Conservation (phyloP, 1,140 invertebrate genomes). For the Zaprionus capensis region DNA sequence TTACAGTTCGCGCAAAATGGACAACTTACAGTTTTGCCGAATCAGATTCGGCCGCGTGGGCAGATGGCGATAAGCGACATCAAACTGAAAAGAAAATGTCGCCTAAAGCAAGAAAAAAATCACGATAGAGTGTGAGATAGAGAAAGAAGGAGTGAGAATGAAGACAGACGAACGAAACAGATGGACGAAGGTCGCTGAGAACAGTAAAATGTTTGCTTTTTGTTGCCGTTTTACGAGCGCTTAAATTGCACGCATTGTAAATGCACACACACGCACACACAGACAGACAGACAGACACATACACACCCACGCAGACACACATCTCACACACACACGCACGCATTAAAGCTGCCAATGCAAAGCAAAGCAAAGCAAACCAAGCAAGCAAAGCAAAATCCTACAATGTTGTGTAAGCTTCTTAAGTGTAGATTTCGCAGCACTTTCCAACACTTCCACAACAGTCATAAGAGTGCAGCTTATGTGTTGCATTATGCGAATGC, state of each 20-base stretch:
- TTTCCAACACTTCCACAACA: conserved; percentile 11
- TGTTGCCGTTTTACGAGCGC: conserved; percentile 48
- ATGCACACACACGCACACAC: conserved; percentile 17
- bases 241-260: conserved; percentile 64
- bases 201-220: conserved; percentile 51
- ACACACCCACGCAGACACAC: not conserved
- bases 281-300: conserved; percentile 12
- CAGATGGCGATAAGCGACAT: conserved; percentile 48
- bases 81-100: conserved; percentile 44
- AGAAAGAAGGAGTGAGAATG: not conserved
- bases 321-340: not conserved
- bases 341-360: not conserved
- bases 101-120: conserved; percentile 17
- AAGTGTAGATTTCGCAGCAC: conserved; percentile 23
- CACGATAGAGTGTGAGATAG: not conserved
- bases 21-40: conserved; percentile 43
- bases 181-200: conserved; percentile 15
- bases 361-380: conserved; percentile 12
- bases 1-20: conserved; percentile 32
- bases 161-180: not conserved
- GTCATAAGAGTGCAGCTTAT: not conserved
- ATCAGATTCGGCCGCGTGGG: conserved; percentile 17
- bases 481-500: conserved; percentile 6
- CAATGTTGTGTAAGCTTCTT: conserved; percentile 38
- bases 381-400: conserved; percentile 17